Base-by-base conservation (phyloP, 1,140 invertebrate genomes). In the Zaprionus taronus region DNA sequence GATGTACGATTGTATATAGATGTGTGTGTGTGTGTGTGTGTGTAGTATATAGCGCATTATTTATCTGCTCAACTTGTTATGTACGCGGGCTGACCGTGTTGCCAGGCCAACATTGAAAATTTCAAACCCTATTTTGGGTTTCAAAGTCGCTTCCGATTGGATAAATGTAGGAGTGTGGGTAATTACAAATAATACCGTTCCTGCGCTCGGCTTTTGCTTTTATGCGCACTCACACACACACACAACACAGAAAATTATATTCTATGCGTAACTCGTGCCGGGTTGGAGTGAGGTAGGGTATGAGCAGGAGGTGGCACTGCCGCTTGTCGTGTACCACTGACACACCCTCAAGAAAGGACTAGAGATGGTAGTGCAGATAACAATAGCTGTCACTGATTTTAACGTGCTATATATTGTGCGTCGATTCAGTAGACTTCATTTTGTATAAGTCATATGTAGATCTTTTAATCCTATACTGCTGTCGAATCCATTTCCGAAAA, bases 81-180 rank as follows among this genome's bases (percentile, higher is more conserved):
- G 20, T 51, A 51, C 47, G 9, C 20, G 20, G 9, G 17, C 20
- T 51, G 47, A 51, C 47, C 12, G 47, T 14, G 84, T 89, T 90
- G 79, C 77, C 81, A 89, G 80, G 81, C 47, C 85, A 80, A 86
- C 73, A 72, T 20, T 69, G 77, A 63, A 79, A 91, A 90, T 91
- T 90, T 85, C 82, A 90, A 90, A 90, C 85, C 85, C 85, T 90
- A 90, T 90, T 89, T 91, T 84, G 79, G 91, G 91, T 91, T 92
- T 89, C 73, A 92, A 92, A 92, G 91, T 83, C 79, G 83, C 86
- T 90, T 90, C 85, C 85, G 91, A 92, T 92, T 92, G 91, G 91
- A 83, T 91, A 77, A 78, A 85, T 79, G 71, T 72, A 77, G 83
- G 79, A 82, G 91, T 91, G 85, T 92, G 91, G 72, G 91, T 80